Conservation (phyloP, 2,113 vertebrate genomes). For the Bolborhynchus lineola region DNA sequence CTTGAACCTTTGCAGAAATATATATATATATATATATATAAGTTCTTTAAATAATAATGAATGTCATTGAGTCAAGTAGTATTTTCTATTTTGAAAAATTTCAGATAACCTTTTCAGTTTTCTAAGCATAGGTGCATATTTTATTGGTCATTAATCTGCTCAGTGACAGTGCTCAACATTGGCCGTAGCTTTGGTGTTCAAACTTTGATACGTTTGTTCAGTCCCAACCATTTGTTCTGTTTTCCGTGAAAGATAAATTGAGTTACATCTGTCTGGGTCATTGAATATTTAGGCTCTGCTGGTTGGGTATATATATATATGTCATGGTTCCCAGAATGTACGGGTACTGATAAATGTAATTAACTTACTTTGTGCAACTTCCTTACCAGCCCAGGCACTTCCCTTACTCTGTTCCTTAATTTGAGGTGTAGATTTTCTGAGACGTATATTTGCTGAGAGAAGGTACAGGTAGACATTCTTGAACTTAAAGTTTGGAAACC, state of each 20-base stretch:
- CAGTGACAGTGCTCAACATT: neutral
- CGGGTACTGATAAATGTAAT: neutral
- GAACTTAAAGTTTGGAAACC: neutral
- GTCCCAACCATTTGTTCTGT: neutral
- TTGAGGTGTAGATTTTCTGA: neutral
- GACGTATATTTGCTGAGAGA: neutral
- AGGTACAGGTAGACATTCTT: neutral
- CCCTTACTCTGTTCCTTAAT: neutral
- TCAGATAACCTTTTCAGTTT: neutral
- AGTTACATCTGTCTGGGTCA: neutral
- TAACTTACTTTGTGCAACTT: neutral
- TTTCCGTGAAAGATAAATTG: neutral
- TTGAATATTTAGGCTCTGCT: neutral
- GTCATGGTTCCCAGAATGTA: neutral
- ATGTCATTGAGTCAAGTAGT: neutral
- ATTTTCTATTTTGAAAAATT: neutral
- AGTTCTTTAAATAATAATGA: neutral
- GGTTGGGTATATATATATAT: neutral
- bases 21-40: neutral
- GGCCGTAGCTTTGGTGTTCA: neutral
- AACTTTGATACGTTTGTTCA: neutral
- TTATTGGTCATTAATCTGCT: neutral
- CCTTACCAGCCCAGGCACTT: neutral
- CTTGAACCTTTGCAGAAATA: neutral
- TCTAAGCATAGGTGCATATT: fast-evolving